Evolutionary conservation across 2,113 vertebrate species (phyloP).

Genomic region (Eupsittula cactorum): DNA sequence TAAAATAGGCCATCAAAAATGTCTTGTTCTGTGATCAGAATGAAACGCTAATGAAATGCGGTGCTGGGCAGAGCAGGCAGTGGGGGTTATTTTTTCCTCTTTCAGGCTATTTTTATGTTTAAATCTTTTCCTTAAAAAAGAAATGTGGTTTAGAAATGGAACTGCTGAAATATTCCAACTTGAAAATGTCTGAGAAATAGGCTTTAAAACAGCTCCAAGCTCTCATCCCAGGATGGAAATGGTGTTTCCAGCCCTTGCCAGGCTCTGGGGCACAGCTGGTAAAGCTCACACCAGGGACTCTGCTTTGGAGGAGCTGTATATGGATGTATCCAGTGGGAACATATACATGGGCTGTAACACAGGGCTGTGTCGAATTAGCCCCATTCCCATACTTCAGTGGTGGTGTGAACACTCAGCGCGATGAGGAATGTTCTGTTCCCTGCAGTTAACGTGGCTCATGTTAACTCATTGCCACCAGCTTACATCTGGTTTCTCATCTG

Average conservation of each 20-base stretch:
- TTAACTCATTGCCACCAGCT: not conserved
- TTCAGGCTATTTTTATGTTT: not conserved
- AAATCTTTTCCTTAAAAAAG: not conserved
- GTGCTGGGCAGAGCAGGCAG: not conserved
- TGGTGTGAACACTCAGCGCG: not conserved
- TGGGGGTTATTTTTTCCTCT: not conserved
- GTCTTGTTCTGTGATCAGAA: not conserved
- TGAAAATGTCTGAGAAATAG: not conserved
- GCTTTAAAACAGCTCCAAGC: not conserved
- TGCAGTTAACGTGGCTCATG: not conserved
- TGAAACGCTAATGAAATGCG: not conserved
- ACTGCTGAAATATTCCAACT: not conserved
- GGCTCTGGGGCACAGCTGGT: accelerated
- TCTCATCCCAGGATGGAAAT: accelerated
- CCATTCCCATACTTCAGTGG: not conserved
- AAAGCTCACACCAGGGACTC: not conserved
- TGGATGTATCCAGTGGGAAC: not conserved
- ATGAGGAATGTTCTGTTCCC: not conserved
- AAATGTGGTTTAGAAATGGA: not conserved
- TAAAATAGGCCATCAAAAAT: not conserved
- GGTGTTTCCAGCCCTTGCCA: not conserved
- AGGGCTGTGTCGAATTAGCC: not conserved
- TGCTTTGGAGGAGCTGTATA: not conserved
- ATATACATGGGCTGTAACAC: accelerated
- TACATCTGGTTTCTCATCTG: not conserved